phyloP scores from a whole-genome alignment of 2,888 invertebrate species.

The Patella ulyssiponensis region DNA sequence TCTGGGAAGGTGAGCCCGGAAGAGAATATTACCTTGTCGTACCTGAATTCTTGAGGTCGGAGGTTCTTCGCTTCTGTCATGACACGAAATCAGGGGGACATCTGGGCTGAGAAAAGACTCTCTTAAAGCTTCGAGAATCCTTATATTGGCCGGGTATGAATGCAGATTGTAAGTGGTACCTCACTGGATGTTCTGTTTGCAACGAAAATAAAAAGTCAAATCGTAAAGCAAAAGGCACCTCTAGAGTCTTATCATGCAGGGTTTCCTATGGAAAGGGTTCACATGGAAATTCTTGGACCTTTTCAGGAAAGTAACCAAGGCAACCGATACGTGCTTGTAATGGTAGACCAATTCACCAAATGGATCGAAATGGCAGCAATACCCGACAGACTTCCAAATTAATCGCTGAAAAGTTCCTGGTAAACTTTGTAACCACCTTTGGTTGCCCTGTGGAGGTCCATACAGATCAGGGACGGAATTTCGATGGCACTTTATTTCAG shows the following conservation, averaged over 20 bases:
- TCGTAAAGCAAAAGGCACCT: not conserved
- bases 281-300: constrained; percentile 25
- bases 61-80: not conserved
- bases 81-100: not conserved
- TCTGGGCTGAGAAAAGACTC: not conserved
- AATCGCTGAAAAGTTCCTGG: constrained; percentile 19
- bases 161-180: not conserved
- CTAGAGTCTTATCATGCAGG: constrained; percentile 23
- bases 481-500: constrained; percentile 26
- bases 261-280: constrained; percentile 24
- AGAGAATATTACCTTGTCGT: not conserved
- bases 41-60: not conserved
- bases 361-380: constrained; percentile 31
- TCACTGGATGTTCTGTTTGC: not conserved
- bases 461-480: constrained; percentile 33
- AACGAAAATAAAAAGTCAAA: not conserved
- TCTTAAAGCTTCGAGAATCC: not conserved
- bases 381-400: constrained; percentile 26
- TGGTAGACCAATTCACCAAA: constrained; percentile 19
- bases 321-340: constrained; percentile 22
- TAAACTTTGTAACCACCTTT: constrained; percentile 28
- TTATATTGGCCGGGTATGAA: not conserved
- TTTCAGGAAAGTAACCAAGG: constrained; percentile 14
- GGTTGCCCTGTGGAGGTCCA: constrained; percentile 35
- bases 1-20: not conserved